phyloP scores from a whole-genome alignment of 2,888 invertebrate genomes.

The Gisinianus flammeolus region DNA sequence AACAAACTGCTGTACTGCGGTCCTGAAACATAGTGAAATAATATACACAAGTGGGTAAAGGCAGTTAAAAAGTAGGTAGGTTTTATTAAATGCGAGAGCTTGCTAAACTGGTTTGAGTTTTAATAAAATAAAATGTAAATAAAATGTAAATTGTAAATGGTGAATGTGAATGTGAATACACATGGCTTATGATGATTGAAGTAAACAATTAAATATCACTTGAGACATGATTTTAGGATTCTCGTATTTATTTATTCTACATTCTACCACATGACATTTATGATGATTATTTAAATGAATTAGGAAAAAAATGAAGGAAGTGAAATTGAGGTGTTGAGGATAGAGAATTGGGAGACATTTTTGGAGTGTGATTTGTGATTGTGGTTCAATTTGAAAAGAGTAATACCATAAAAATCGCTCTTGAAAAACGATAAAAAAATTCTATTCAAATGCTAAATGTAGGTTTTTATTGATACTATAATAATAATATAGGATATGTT shows the following conservation, averaged over 20 bases:
- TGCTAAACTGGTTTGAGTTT: not conserved
- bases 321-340: not conserved
- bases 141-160: not conserved
- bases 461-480: too few species aligned
- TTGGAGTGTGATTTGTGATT: not conserved
- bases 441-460: too few species aligned
- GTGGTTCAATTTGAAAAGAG: not conserved
- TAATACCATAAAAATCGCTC: not conserved
- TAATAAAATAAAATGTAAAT: not conserved
- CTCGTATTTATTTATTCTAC: not conserved
- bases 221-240: not conserved
- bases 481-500: too few species aligned
- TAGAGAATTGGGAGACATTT: too few species aligned
- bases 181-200: not conserved
- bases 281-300: not conserved
- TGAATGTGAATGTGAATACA: not conserved
- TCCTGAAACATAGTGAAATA: not conserved
- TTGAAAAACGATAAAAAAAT: too few species aligned
- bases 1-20: not conserved
- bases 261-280: not conserved
- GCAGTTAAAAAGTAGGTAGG: not conserved
- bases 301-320: not conserved
- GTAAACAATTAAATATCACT: not conserved
- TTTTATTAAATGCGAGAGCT: not conserved
- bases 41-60: not conserved